phyloP scores from a whole-genome alignment of 2,797 vertebrate genomes.

The Crypturellus tataupa region DNA sequence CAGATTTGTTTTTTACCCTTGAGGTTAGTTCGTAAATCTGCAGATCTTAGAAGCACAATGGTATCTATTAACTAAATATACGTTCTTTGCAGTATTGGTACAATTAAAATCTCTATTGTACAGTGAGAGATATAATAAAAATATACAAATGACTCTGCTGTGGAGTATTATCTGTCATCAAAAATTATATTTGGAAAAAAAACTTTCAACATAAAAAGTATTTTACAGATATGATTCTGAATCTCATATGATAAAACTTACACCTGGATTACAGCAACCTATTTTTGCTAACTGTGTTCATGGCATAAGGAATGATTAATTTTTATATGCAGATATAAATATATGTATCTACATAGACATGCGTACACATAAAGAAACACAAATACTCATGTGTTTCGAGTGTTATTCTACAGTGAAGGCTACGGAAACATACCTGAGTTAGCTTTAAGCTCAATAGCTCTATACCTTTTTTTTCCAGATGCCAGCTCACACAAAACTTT shows the following conservation, averaged over 20 bases:
- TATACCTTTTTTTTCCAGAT: fast-evolving
- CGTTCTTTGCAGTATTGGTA: neutral
- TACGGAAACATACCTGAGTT: neutral
- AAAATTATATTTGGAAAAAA: neutral
- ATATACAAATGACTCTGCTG: neutral
- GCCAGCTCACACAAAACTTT: neutral
- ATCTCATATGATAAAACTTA: neutral
- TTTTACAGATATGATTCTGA: neutral
- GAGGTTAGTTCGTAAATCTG: neutral
- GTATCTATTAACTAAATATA: neutral
- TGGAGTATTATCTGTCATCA: neutral
- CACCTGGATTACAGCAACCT: neutral
- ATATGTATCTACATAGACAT: too few species aligned
- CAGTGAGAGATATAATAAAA: neutral
- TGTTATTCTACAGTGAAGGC: neutral
- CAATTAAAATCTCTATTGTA: neutral
- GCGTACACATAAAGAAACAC: neutral
- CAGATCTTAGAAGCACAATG: neutral
- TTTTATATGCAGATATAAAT: neutral
- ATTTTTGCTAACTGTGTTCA: neutral
- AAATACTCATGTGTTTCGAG: neutral
- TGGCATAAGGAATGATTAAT: neutral
- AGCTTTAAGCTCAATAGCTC: neutral
- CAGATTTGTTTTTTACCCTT: neutral
- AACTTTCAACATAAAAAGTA: neutral